These are phyloP conservation scores for Periophthalmus magnuspinnatus DNA, from an alignment of 2,797 vertebrate species.

Conservation along the genomic window DNA sequence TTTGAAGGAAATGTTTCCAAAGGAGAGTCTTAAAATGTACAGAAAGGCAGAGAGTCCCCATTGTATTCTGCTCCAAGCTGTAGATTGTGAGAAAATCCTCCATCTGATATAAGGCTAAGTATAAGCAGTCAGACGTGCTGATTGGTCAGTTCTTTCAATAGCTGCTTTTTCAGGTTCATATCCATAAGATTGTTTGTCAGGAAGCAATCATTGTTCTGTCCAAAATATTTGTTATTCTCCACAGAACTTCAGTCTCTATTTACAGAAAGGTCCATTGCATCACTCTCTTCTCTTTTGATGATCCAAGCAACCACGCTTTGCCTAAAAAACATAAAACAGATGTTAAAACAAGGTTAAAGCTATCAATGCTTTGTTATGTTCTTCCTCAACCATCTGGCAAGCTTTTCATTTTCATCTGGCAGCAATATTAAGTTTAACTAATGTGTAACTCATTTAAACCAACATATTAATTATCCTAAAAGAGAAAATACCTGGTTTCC, in stretches of 20 bases:
- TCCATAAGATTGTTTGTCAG: slow-evolving; percentile 45
- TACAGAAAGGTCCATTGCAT: slow-evolving; percentile 61
- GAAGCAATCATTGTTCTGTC: slow-evolving; percentile 44
- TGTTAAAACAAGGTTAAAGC: slow-evolving; percentile 25
- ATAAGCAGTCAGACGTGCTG: slow-evolving; percentile 33
- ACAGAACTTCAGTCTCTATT: slow-evolving; percentile 65
- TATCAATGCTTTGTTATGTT: neutral
- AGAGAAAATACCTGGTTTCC: too few species aligned
- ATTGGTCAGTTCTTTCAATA: slow-evolving; percentile 21
- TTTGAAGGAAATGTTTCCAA: slow-evolving; percentile 18
- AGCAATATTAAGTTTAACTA: neutral
- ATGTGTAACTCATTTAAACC: neutral
- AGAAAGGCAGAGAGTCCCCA: slow-evolving; percentile 49
- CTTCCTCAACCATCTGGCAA: neutral
- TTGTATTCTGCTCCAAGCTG: slow-evolving; percentile 68
- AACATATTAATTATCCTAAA: too few species aligned
- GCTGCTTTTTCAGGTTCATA: slow-evolving; percentile 26
- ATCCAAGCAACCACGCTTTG: slow-evolving; percentile 24
- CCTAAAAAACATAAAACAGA: slow-evolving; percentile 38
- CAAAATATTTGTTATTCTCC: slow-evolving; percentile 48
- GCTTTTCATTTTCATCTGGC: neutral
- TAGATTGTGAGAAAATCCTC: slow-evolving; percentile 50
- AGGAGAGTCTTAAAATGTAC: slow-evolving; percentile 51
- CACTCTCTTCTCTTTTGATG: slow-evolving; percentile 32
- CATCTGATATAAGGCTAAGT: slow-evolving; percentile 50